Percentiles rank a stretch among this genome's conserved stretches.
phyloP scores from a whole-genome alignment of 1,140 invertebrate genomes.

The Heliothis virescens region DNA sequence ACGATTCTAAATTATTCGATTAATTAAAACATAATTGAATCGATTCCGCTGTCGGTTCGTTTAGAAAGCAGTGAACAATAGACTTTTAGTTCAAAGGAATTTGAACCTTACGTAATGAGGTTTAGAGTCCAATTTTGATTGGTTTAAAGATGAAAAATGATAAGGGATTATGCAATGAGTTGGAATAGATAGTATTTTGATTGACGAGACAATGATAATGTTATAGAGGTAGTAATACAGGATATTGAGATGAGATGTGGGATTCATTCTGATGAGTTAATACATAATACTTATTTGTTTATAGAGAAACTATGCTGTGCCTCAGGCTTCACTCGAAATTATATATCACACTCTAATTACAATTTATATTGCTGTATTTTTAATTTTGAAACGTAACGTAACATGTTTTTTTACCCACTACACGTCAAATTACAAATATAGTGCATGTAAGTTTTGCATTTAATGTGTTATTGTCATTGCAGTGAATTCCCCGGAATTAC shows the following conservation, averaged over 20 bases:
- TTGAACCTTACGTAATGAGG: not conserved
- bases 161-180: constrained; percentile 22
- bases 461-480: too few species aligned
- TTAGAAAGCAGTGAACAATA: constrained; percentile 35
- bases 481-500: too few species aligned
- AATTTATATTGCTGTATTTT: too few species aligned
- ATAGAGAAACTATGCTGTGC: not conserved
- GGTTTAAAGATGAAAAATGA: not conserved
- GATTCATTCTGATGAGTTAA: not conserved
- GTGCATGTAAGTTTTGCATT: too few species aligned
- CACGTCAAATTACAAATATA: too few species aligned
- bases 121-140: not conserved
- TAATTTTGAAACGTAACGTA: too few species aligned
- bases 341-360: too few species aligned
- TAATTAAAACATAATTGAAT: constrained; percentile 38
- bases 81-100: not conserved
- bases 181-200: constrained; percentile 28
- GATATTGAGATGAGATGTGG: not conserved
- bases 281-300: not conserved
- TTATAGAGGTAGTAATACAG: not conserved
- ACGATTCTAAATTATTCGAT: constrained; percentile 25
- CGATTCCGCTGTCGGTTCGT: constrained; percentile 20
- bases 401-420: too few species aligned
- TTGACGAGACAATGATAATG: constrained; percentile 23
- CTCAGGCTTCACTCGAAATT: too few species aligned